Evolutionary conservation across 2,888 invertebrate genomes (phyloP).

Genomic region (Arrhopalites spinosus): DNA sequence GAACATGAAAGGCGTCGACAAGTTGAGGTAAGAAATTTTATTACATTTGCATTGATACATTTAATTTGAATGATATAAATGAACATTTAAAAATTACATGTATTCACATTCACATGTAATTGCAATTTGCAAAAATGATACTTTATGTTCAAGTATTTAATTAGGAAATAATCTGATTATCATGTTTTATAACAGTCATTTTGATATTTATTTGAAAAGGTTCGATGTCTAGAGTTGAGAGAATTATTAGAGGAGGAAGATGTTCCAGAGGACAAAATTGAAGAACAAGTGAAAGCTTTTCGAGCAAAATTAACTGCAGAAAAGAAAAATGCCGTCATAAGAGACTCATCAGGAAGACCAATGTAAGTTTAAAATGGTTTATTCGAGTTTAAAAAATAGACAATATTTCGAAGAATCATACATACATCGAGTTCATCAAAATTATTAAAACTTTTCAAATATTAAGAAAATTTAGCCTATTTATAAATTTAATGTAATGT

Average conservation of each 20-base stretch:
- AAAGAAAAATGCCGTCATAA: conserved; percentile 44
- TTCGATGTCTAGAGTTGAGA: conserved; percentile 53
- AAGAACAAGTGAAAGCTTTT: conserved; percentile 53
- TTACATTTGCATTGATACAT: too few species aligned
- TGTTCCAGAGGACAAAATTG: conserved; percentile 51
- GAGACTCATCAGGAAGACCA: conserved; percentile 51
- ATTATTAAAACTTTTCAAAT: too few species aligned
- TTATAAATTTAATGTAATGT: neutral
- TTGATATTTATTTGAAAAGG: conserved; percentile 38
- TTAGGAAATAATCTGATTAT: neutral
- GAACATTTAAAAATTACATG: too few species aligned
- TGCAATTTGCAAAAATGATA: neutral
- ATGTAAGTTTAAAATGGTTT: conserved; percentile 54
- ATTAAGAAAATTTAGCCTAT: too few species aligned
- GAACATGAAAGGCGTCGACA: conserved; percentile 55
- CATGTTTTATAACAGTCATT: too few species aligned
- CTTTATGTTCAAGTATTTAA: neutral
- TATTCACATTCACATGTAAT: too few species aligned
- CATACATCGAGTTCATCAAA: too few species aligned
- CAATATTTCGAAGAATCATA: too few species aligned
- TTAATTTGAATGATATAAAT: too few species aligned
- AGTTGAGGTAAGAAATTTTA: conserved; percentile 55
- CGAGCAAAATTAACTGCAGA: conserved; percentile 51
- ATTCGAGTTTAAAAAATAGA: too few species aligned
- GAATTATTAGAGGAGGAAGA: conserved; percentile 54